phyloP scores from a whole-genome alignment of 2,113 vertebrate species.

The Albula goreensis region DNA sequence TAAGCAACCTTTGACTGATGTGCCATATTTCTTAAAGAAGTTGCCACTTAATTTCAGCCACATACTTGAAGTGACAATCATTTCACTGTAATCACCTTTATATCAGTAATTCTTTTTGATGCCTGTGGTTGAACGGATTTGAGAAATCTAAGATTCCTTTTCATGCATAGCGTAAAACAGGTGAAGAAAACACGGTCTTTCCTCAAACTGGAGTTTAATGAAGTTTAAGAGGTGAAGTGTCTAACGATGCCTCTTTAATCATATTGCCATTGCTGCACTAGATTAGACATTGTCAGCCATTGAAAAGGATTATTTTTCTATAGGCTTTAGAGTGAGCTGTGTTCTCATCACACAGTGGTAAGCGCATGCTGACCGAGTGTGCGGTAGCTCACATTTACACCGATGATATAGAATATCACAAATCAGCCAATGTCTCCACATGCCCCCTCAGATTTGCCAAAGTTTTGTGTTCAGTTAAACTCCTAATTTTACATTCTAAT shows the following conservation, averaged over 20 bases:
- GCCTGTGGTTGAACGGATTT: neutral
- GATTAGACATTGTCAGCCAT: neutral
- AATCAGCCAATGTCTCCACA: too few relatives aligned
- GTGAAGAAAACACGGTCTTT: neutral
- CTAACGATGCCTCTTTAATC: neutral
- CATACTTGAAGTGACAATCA: neutral
- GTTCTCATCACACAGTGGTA: neutral
- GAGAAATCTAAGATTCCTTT: neutral
- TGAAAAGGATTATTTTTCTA: neutral
- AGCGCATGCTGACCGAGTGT: neutral
- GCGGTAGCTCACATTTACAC: too few relatives aligned
- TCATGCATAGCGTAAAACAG: neutral
- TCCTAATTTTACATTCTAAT: too few relatives aligned
- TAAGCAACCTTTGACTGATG: neutral
- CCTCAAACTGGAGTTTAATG: neutral
- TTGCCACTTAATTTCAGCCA: neutral
- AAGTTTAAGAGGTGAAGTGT: neutral
- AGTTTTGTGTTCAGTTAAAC: too few relatives aligned
- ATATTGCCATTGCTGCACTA: neutral
- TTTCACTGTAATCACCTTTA: neutral
- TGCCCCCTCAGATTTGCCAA: too few relatives aligned
- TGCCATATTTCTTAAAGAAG: neutral
- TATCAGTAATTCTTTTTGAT: neutral
- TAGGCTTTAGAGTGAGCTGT: neutral
- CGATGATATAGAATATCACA: too few relatives aligned